Base-by-base conservation (phyloP, 2,888 invertebrate genomes). In the Matsumyia berberina region DNA sequence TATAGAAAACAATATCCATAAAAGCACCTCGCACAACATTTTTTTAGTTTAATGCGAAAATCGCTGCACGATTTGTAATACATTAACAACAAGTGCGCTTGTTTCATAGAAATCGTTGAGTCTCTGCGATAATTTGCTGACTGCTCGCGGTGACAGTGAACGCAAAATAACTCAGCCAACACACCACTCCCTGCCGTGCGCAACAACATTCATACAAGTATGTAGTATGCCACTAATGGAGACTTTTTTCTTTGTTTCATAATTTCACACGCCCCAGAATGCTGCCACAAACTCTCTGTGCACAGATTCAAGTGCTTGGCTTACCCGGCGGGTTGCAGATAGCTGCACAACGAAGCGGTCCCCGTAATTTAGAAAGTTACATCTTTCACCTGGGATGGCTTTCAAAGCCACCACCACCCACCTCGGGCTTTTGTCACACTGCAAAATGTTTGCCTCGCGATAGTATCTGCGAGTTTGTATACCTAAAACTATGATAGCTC, bases 31-130 rank as follows among this genome's bases (percentile, higher is more conserved):
- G 15, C 58, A 53, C 85, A 85, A 69, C 73, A 80, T 51, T 76
- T 79, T n/a, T 24, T 24, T 4, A 24, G 1, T 85, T 70, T 57
- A 70, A 85, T 80, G 70, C 74, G n/a, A 35, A 80, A 85, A 74
- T 76, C 79, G 70, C 70, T 85, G 80, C 85, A 80, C 80, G 70
- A 80, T 85, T 85, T 85, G 74, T 80, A 80, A 85, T 80, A 85
- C 80, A 85, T 85, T 80, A 80, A 80, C 80, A 85, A 69, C 60
- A 70, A 60, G 67, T 64, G 66, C 24, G 51, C 53, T 73, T 62
- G 33, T 35, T 67, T 51, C 35, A 69, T 62, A 69, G 39, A 76
- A 33, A 64, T 39, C 35, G 33, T n/a, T 53, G 57, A 53, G 64
- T 31, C 2, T 4, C 66, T 49, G 60, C 57, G 57, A 69, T 80